A percentile compares a stretch with the other conserved stretches of the same genome.
Conservation (phyloP, 1,140 invertebrate genomes). For the Psix sp. region DNA sequence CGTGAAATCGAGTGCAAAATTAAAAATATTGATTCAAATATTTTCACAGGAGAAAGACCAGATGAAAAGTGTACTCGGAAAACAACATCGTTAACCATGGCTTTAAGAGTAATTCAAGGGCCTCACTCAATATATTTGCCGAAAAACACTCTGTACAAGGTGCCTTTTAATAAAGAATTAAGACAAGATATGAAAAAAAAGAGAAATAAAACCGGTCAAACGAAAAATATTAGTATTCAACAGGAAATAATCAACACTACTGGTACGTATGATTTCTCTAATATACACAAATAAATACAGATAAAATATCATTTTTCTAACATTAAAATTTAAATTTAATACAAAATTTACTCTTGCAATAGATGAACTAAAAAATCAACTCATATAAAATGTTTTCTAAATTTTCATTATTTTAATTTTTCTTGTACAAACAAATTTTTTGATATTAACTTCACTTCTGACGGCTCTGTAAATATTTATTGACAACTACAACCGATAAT, state of each 20-base stretch:
- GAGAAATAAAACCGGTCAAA: slow-evolving; percentile 36
- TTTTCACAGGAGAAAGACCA: slow-evolving; percentile 81
- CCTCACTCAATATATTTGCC: slow-evolving; percentile 75
- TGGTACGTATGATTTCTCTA: too few relatives aligned
- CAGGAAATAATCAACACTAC: slow-evolving; percentile 63
- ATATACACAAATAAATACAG: not conserved
- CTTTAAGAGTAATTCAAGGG: slow-evolving; percentile 85
- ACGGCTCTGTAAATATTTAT: too few relatives aligned
- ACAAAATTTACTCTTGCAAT: too few relatives aligned
- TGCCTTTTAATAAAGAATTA: slow-evolving; percentile 54
- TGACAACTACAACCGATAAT: too few relatives aligned
- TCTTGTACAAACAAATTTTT: too few relatives aligned
- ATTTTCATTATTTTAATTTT: too few relatives aligned
- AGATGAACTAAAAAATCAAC: too few relatives aligned
- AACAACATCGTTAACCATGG: slow-evolving; percentile 86
- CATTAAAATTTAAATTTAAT: too few relatives aligned
- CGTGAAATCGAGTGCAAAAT: too few relatives aligned
- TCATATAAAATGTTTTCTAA: too few relatives aligned
- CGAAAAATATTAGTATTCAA: slow-evolving; percentile 48
- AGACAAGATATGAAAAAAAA: slow-evolving; percentile 26
- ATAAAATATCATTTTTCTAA: not conserved
- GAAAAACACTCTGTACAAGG: slow-evolving; percentile 67
- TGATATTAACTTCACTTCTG: too few relatives aligned
- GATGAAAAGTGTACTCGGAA: slow-evolving; percentile 87
- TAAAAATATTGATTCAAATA: too few relatives aligned